Conservation (phyloP, 2,113 vertebrate genomes). For the Vulpes lagopus region DNA sequence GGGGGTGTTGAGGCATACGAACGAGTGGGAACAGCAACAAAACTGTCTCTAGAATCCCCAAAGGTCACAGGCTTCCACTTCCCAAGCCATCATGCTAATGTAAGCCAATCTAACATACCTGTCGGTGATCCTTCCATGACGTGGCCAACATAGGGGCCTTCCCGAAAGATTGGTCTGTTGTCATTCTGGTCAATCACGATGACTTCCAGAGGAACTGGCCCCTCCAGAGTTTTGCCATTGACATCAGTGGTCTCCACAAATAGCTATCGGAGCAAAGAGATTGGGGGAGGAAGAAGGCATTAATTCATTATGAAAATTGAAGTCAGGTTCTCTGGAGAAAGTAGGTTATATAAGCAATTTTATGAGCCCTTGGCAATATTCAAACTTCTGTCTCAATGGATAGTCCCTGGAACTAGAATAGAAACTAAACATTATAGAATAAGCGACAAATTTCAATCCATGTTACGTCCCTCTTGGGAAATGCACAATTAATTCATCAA, state of each 20-base stretch:
- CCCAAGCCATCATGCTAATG: background rate
- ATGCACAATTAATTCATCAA: slow-evolving; percentile 70
- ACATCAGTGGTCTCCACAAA: slow-evolving; percentile 93
- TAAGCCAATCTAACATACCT: slow-evolving; percentile 86
- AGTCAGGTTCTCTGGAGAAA: slow-evolving; percentile 18
- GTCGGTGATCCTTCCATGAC: slow-evolving; percentile 97
- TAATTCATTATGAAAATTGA: slow-evolving; percentile 43
- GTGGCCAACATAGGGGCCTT: slow-evolving; percentile 94
- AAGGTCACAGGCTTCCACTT: background rate
- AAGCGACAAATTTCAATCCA: slow-evolving; percentile 52
- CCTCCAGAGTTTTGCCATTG: slow-evolving; percentile 91
- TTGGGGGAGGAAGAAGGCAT: slow-evolving; percentile 44
- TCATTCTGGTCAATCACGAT: slow-evolving; percentile 98
- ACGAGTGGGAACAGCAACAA: background rate
- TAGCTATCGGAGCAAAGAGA: slow-evolving; percentile 87
- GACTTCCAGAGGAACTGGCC: slow-evolving; percentile 91
- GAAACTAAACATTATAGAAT: slow-evolving; percentile 28
- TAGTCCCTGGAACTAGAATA: background rate
- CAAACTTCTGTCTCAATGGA: slow-evolving; percentile 40
- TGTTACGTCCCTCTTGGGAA: background rate
- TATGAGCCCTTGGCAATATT: slow-evolving; percentile 38
- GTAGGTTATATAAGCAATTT: slow-evolving; percentile 50
- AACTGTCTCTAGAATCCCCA: too few species aligned
- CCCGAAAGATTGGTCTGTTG: slow-evolving; percentile 96
- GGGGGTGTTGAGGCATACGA: rapidly evolving